Evolutionary conservation across 2,797 vertebrate genomes (phyloP), one percentile per base, ranked within the genome.

Genomic region (Pseudochirops corinnae): DNA sequence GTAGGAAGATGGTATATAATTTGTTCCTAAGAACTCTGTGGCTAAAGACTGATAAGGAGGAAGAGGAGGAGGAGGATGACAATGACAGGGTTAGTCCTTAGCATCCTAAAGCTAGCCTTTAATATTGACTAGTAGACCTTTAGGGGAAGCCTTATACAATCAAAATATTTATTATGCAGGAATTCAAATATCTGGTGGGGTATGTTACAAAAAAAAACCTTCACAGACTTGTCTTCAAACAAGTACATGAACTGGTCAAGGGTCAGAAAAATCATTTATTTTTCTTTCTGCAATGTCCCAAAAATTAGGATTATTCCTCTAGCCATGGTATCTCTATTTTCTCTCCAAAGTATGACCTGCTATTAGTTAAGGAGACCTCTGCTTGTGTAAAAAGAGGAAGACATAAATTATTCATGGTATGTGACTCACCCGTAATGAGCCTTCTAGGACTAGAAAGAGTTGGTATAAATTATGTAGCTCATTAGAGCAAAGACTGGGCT

Each of bases 181-280:
- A 55, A 92, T 60, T 95, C 52, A 24, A 0, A 1, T 82, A 39
- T 82, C n/a, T 82, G n/a, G 2, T 87, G 21, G 39, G 9, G 10
- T 87, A 33, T 87, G 7, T 87, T 93, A 91, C 95, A 96, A 91
- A 50, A 56, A n/a, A n/a, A 33, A 58, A 39, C n/a, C 21, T 16
- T 90, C 31, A 93, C 56, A 87, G 55, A 14, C 93, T 97, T 52
- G 33, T 50, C 93, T 67, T 97, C 62, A 93, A 95, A 92, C 55
- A 90, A 93, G 50, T 95, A 57, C 4, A 39, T 57, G 91, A 93
- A 56, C 6, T 29, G 56, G 18, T 52, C 46, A 62, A 91, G 74
- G 9, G 18, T 39, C 7, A 24, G 87, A 67, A 93, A 46, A 55
- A 12, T 53, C 14, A 82, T 58, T 95, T 28, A 46, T 91, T 95